Conservation (phyloP, 1,140 invertebrate species). For the Subanguina moxae region DNA sequence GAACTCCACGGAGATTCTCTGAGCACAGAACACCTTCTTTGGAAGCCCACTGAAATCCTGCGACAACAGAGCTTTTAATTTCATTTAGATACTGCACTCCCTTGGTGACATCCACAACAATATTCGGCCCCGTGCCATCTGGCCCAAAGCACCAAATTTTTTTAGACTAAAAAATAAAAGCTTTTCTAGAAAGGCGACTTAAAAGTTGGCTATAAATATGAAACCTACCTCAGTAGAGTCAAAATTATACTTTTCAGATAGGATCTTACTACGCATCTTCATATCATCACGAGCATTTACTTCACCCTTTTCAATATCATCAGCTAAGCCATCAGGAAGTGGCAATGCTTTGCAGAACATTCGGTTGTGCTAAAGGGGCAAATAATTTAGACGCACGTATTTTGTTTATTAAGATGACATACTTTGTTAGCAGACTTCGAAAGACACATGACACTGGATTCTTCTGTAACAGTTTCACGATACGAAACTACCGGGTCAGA, state of each 20-base stretch:
- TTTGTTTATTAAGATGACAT: too few species aligned
- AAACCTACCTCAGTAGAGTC: conserved; percentile 98
- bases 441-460: conserved; percentile 88
- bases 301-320: conserved; percentile 93
- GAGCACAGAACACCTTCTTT: conserved; percentile 98
- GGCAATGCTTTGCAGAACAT: conserved; percentile 92
- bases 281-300: conserved; percentile 93
- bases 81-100: too few species aligned
- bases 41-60: conserved; percentile 98
- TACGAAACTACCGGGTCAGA: too few species aligned
- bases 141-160: conserved; percentile 99
- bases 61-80: conserved; percentile 89
- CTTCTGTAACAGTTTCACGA: conserved; percentile 89
- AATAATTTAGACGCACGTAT: too few species aligned
- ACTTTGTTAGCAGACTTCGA: conserved; percentile 99
- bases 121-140: conserved; percentile 93
- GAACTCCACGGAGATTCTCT: conserved; percentile 91
- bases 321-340: conserved; percentile 89
- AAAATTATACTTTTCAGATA: conserved; percentile 91
- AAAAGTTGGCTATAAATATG: conserved; percentile 96
- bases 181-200: too few species aligned
- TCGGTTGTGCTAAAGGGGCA: conserved; percentile 98
- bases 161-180: too few species aligned
- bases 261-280: conserved; percentile 89
- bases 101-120: conserved; percentile 95